Percentiles rank a stretch among this genome's conserved stretches.
phyloP scores from a whole-genome alignment of 2,888 invertebrate genomes.

The Rhimphoctona megacephalus region DNA sequence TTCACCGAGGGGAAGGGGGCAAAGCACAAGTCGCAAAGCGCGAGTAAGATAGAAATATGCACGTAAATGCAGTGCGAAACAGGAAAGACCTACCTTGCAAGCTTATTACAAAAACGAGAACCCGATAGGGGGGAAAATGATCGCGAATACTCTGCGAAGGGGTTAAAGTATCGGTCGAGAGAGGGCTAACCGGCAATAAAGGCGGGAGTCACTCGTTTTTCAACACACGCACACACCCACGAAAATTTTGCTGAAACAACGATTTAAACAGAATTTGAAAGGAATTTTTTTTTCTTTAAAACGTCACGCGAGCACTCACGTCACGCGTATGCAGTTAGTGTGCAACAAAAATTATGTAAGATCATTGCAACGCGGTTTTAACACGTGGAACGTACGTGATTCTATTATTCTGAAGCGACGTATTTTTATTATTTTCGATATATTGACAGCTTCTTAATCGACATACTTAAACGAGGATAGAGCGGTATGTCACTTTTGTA shows the following conservation, averaged over 20 bases:
- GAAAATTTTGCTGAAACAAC: not conserved
- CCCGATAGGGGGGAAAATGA: conserved; percentile 28
- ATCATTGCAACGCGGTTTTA: conserved; percentile 68
- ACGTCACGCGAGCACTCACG: conserved; percentile 65
- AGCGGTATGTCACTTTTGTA: not conserved
- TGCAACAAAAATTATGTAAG: conserved; percentile 77
- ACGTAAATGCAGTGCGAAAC: conserved; percentile 6
- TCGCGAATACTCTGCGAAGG: conserved; percentile 37
- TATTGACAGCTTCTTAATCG: conserved; percentile 12
- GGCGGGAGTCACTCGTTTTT: conserved; percentile 51
- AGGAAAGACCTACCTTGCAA: conserved; percentile 54
- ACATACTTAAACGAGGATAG: conserved; percentile 42
- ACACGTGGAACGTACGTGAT: conserved; percentile 53
- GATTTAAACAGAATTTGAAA: not conserved
- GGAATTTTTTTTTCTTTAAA: not conserved
- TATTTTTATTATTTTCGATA: not conserved
- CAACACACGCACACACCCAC: conserved; percentile 31
- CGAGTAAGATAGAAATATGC: conserved; percentile 23
- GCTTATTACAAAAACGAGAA: conserved; percentile 43
- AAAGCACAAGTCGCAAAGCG: conserved; percentile 23
- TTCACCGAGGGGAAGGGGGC: conserved; percentile 7
- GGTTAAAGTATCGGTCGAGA: conserved; percentile 47
- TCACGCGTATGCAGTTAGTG: conserved; percentile 69
- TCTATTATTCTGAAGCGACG: conserved; percentile 5
- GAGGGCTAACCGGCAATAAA: conserved; percentile 56